These are phyloP conservation scores for Synergus itoensis DNA, from an alignment of 2,888 invertebrate species.

Conservation along the genomic window DNA sequence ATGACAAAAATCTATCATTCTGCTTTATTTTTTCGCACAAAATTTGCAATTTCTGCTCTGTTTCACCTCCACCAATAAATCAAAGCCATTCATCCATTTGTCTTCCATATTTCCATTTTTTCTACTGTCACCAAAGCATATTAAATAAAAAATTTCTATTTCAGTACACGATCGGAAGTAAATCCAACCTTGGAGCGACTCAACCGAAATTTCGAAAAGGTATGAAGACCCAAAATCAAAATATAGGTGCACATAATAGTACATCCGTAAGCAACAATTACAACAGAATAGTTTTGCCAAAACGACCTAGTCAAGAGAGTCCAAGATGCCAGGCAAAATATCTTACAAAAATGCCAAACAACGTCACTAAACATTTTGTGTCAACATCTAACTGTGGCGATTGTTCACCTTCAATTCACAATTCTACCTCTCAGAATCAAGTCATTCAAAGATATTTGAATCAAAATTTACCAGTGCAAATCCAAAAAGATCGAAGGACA, in stretches of 20 bases:
- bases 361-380: constrained; percentile 62
- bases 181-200: not conserved
- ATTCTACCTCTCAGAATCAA: constrained; percentile 59
- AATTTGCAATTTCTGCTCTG: not conserved
- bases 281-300: constrained; percentile 52
- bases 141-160: constrained; percentile 14
- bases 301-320: constrained; percentile 59
- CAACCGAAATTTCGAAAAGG: constrained; percentile 46
- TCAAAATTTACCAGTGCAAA: constrained; percentile 53
- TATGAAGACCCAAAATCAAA: constrained; percentile 54
- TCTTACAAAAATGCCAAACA: constrained; percentile 61
- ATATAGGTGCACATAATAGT: constrained; percentile 50
- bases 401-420: constrained; percentile 42
- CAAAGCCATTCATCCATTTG: constrained; percentile 1
- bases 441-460: constrained; percentile 70
- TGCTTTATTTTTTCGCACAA: not conserved
- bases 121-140: not conserved
- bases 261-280: constrained; percentile 47
- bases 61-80: not conserved
- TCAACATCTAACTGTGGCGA: constrained; percentile 45
- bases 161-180: constrained; percentile 4
- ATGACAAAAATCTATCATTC: not conserved
- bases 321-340: constrained; percentile 59
- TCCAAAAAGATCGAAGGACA: constrained; percentile 1
- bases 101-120: constrained; percentile 14